Evolutionary conservation across 2,888 invertebrate genomes (phyloP), one percentile per base, ranked within the genome.

Genomic region (Scaptomyza cyrtandrae): DNA sequence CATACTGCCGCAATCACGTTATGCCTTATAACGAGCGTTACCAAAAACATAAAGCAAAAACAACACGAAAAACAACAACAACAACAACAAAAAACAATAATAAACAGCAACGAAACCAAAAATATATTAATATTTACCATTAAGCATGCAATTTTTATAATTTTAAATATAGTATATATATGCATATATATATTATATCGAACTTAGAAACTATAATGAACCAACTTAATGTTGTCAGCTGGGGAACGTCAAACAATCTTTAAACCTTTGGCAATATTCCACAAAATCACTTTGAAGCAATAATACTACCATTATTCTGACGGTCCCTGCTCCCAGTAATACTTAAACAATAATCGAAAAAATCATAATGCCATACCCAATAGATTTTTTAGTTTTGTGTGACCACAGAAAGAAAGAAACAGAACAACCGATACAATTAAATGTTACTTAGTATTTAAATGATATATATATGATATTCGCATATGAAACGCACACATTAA

Each of bases 141-240:
- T 75, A 82, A 79, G 62, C 63, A 69, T 43, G 49, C 71, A 71
- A 71, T 69, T 44, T 44, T 82, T 83, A 82, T 79, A 69, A 1
- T 19, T 19, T 19, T 19, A 19, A 19, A 19, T 19, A 19, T 19
- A 19, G 2, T 19, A 19, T 1, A 19, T 19, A 19, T 19, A 19
- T 19, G 19, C 2, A 19, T 19, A 19, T 19, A 19, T 19, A 19
- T 19, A 19, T 19, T 19, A 19, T 19, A 75, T 39, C 6, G n/a
- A 41, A 41, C n/a, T 19, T 19, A 19, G 19, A 19, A 19, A 19
- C 19, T 19, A 19, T 24, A 24, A 24, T 24, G 39, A 14, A 39
- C 9, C 61, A 67, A 4, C 7, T 29, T 29, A 29, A 29, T 29
- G 29, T 29, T 7, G 24, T 19, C 19, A 19, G 24, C 29, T 7